Base-by-base conservation (phyloP, 2,888 invertebrate genomes). In the Caenorhabditis virilis region DNA sequence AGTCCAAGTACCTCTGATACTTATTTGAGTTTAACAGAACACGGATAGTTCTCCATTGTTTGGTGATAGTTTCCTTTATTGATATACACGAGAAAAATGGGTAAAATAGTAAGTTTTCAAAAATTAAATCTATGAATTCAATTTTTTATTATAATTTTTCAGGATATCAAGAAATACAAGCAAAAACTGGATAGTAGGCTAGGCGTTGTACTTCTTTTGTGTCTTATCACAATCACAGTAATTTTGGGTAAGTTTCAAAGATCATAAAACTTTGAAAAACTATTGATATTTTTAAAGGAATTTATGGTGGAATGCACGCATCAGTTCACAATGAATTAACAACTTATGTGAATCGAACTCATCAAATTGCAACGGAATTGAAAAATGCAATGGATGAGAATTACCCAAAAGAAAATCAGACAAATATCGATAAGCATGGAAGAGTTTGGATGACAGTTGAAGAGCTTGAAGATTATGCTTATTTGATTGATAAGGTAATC, bases 111-210 rank as follows among this genome's bases (percentile, higher is more conserved):
- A 20, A 42, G 42, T 22, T 36, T 15, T 13, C 6, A 6, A 30
- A 30, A 36, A 11, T 9, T 15, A 20, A 20, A 42, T 42, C 23
- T 42, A 23, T 23, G 42, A 23, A 2, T 42, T 15, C 15, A 23
- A 2, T 46, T 13, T 13, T 30, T 23, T 45, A 6, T 45, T 25
- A 13, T 25, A 5, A 25, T 45, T 22, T 62, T 76, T 49, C 64
- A 77, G 78, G 64, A 66, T 36, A 68, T 79, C 57, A 78, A 79
- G 48, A 69, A 76, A 30, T 78, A 78, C 72, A 79, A 79, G 56
- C 62, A 69, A 46, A 79, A 79, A 49, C 56, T 80, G 23, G 79
- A 79, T 55, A 56, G 65, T 36, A 63, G 78, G 7, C 66, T 80
- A 18, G 78, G 78, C 11, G 39, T 72, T 36, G 73, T 72, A 2